A percentile compares a stretch with the other conserved stretches of the same genome.
Evolutionary conservation across 2,113 vertebrate genomes (phyloP).

Genomic region (Okapia johnstoni): DNA sequence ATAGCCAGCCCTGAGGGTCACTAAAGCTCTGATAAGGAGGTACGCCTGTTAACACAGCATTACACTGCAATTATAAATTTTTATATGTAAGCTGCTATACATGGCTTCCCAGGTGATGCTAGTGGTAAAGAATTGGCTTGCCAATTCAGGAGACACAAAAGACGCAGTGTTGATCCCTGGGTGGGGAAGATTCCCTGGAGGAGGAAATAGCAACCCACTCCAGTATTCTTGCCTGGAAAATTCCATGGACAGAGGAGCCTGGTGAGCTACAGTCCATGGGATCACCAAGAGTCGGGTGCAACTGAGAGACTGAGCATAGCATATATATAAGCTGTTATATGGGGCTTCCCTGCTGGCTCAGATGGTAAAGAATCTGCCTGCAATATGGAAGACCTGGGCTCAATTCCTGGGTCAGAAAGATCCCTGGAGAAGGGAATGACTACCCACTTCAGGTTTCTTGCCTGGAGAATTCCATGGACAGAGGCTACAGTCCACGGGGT

Average conservation of each 20-base stretch:
- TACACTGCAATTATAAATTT: background rate
- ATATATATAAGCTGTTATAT: background rate
- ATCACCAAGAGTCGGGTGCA: background rate
- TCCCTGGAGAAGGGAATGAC: background rate
- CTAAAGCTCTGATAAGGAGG: background rate
- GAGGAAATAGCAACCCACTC: background rate
- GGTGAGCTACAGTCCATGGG: background rate
- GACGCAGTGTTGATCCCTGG: background rate
- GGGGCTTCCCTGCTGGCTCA: background rate
- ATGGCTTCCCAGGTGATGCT: background rate
- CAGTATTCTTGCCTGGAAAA: background rate
- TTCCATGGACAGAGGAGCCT: background rate
- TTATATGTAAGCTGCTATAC: background rate
- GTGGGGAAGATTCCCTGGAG: background rate
- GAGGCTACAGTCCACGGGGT: background rate
- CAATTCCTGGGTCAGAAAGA: background rate
- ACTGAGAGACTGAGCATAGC: background rate
- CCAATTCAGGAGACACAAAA: background rate
- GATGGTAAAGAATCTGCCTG: background rate
- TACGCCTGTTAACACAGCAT: background rate
- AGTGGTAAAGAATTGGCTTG: background rate
- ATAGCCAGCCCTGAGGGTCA: background rate
- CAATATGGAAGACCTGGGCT: background rate
- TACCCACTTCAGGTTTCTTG: background rate
- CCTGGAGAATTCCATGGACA: background rate